Evolutionary conservation across 2,888 invertebrate species (phyloP).

Genomic region (Trachelus iudaicus): DNA sequence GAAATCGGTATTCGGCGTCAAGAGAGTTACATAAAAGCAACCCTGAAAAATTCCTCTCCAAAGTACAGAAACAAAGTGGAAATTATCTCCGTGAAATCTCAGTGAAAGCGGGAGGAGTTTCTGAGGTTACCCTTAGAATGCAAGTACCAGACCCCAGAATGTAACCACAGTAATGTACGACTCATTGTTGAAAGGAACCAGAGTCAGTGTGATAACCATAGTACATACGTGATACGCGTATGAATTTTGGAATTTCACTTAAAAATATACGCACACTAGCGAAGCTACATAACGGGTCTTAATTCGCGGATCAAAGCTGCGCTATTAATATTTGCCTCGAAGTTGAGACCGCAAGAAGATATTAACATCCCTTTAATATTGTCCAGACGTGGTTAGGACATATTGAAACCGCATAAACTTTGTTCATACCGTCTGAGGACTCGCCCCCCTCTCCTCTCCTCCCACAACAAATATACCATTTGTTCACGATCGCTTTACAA

Average conservation of each 20-base stretch:
- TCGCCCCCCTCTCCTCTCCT: constrained; percentile 6
- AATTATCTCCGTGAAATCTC: constrained; percentile 31
- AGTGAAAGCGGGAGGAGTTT: constrained; percentile 31
- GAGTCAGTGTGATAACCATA: not conserved
- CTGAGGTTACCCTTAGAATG: constrained; percentile 49
- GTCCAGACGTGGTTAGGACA: constrained; percentile 57
- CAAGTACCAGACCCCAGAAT: constrained; percentile 16
- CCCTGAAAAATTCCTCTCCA: not conserved
- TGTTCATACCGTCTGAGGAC: constrained; percentile 53
- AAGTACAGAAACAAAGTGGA: constrained; percentile 33
- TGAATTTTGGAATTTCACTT: constrained; percentile 4
- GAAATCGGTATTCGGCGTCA: not conserved
- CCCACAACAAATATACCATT: constrained; percentile 34
- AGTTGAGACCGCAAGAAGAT: constrained; percentile 59
- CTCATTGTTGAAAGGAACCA: not conserved
- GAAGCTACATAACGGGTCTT: not conserved
- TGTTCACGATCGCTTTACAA: constrained; percentile 27
- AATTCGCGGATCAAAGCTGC: constrained; percentile 47
- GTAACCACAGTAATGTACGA: not conserved
- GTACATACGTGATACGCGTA: constrained; percentile 2
- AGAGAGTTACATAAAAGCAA: not conserved
- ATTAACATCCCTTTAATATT: constrained; percentile 62
- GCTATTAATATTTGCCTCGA: constrained; percentile 42
- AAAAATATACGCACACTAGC: constrained; percentile 14
- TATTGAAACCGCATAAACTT: constrained; percentile 65